Percentiles rank a stretch among this genome's conserved stretches.
Evolutionary conservation across 2,113 vertebrate genomes (phyloP).

Genomic region (Gobiocypris rarus): DNA sequence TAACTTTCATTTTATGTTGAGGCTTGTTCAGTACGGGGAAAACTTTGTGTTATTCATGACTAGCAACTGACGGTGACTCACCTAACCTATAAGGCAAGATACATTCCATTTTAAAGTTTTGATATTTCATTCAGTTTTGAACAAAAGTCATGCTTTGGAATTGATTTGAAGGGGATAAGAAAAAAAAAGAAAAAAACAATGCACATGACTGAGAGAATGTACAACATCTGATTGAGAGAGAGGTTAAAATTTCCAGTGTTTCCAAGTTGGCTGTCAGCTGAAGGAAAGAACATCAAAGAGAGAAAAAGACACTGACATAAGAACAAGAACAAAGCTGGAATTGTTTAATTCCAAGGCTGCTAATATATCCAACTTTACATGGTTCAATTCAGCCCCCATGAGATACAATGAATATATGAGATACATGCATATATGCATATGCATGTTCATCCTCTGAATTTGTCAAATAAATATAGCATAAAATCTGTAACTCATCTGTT

Average conservation of each 20-base stretch:
- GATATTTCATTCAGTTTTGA: not conserved
- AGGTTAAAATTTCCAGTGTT: not conserved
- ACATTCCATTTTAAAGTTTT: not conserved
- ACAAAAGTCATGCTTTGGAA: not conserved
- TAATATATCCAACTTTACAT: not conserved
- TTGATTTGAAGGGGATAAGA: not conserved
- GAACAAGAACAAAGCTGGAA: not conserved
- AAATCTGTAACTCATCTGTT: not conserved
- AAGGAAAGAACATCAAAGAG: not conserved
- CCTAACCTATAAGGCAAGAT: not conserved
- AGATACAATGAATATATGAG: too few relatives aligned
- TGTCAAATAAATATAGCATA: not conserved
- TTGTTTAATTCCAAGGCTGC: not conserved
- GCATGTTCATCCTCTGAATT: not conserved
- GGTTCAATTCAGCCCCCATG: not conserved
- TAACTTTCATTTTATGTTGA: too few relatives aligned
- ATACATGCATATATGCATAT: too few relatives aligned
- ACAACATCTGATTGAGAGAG: not conserved
- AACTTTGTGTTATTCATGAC: not conserved
- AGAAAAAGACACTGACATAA: conserved; percentile 2
- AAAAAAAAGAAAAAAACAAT: not conserved
- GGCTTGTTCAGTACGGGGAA: not conserved
- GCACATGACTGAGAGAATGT: not conserved
- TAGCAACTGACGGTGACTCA: not conserved
- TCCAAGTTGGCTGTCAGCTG: not conserved